Evolutionary conservation across 2,888 invertebrate genomes (phyloP).

Genomic region (Rotaria socialis): DNA sequence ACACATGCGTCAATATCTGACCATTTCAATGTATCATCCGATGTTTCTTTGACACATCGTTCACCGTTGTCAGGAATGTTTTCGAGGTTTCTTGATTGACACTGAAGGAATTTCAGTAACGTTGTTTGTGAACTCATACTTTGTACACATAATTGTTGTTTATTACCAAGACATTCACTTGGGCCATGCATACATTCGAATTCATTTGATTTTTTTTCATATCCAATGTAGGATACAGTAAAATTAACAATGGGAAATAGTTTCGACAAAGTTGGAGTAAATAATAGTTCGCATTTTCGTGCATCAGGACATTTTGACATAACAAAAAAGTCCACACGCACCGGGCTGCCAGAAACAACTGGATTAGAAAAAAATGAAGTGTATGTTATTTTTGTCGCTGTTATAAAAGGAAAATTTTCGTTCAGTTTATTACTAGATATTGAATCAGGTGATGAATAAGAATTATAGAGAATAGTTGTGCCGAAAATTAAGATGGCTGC

Average conservation of each 20-base stretch:
- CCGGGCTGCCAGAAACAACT: not conserved
- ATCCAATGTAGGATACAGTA: not conserved
- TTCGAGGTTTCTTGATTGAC: not conserved
- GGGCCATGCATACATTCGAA: constrained; percentile 7
- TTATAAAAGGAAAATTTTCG: no score
- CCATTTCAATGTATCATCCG: not conserved
- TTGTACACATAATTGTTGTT: constrained; percentile 35
- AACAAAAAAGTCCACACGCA: constrained; percentile 18
- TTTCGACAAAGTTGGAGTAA: not conserved
- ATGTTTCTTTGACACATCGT: not conserved
- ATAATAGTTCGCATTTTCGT: constrained; percentile 9
- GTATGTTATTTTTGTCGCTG: not conserved
- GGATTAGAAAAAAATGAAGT: not conserved
- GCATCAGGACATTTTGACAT: constrained; percentile 32
- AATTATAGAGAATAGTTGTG: not conserved
- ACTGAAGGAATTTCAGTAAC: not conserved
- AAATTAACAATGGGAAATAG: constrained; percentile 33
- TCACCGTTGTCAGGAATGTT: constrained; percentile 4
- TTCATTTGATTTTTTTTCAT: not conserved
- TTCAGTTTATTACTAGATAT: not conserved
- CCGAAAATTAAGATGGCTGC: not conserved
- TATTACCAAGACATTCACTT: not conserved
- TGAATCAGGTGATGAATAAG: not conserved
- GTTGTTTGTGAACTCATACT: not conserved
- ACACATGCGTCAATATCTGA: not conserved